These are phyloP conservation scores for Eulemur coronatus DNA, from an alignment of 2,797 vertebrate genomes.

Conservation along the genomic window DNA sequence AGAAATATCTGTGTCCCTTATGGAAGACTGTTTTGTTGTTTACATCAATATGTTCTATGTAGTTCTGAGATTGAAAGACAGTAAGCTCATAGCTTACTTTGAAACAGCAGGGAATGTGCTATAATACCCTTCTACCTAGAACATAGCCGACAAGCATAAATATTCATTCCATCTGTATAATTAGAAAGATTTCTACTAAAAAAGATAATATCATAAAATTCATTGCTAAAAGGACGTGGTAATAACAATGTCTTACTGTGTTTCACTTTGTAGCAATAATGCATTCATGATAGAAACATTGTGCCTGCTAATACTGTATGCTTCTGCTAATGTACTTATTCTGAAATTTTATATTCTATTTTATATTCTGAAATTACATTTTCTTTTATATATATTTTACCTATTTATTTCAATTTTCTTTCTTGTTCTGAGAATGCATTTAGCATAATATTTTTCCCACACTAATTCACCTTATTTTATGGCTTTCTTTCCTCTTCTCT, in stretches of 20 bases:
- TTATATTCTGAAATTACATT: neutral
- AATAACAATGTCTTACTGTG: neutral
- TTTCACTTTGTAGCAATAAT: neutral
- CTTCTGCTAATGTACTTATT: conserved; percentile 13
- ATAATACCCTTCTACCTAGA: neutral
- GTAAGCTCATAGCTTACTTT: neutral
- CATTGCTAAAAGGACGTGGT: neutral
- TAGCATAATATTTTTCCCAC: conserved; percentile 2
- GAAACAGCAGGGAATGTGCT: neutral
- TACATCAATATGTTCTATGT: neutral
- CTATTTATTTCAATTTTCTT: conserved; percentile 17
- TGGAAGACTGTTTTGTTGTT: conserved; percentile 55
- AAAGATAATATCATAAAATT: neutral
- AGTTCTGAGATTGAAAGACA: neutral
- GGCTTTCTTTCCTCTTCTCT: neutral
- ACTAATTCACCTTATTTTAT: neutral
- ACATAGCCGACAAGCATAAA: neutral
- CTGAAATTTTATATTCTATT: neutral
- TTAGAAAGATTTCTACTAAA: neutral
- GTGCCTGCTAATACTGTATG: neutral
- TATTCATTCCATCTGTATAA: neutral
- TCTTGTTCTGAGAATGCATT: neutral
- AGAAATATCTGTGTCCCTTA: conserved; percentile 53
- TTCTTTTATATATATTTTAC: neutral
- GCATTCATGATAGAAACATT: neutral